A percentile compares a stretch with the other conserved stretches of the same genome.
Conservation (phyloP, 1,140 invertebrate genomes). For the Drosophila chauvacae region DNA sequence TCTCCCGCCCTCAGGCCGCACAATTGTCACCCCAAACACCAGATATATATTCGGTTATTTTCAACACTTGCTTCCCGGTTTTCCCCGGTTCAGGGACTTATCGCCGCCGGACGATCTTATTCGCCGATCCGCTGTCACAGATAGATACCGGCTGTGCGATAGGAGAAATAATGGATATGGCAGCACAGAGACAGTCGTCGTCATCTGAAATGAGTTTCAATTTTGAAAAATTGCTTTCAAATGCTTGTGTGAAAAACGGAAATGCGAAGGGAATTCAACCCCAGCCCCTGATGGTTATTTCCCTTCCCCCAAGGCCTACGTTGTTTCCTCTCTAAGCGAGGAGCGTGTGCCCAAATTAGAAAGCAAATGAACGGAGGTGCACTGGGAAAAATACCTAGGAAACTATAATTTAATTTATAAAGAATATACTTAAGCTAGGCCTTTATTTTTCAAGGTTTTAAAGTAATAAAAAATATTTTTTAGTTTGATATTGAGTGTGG, state of each 20-base stretch:
- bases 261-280: conserved; percentile 53
- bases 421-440: neutral
- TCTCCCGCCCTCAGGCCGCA: conserved; percentile 17
- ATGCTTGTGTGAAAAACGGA: conserved; percentile 80
- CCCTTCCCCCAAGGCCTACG: conserved; percentile 21
- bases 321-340: conserved; percentile 54
- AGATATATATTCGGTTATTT: conserved; percentile 30
- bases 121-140: conserved; percentile 66
- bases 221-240: conserved; percentile 79
- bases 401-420: fast-evolving
- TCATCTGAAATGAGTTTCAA: conserved; percentile 76
- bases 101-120: conserved; percentile 62
- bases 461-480: too few species aligned
- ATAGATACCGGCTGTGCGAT: conserved; percentile 63
- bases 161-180: conserved; percentile 63
- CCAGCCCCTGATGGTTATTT: neutral
- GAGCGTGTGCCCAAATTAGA: conserved; percentile 80
- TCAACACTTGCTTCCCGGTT: conserved; percentile 65
- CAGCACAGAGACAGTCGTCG: conserved; percentile 48
- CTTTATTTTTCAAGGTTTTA: neutral
- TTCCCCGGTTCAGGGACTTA: conserved; percentile 30
- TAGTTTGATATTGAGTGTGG: too few species aligned
- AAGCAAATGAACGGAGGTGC: conserved; percentile 57
- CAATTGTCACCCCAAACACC: conserved; percentile 58
- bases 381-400: neutral